phyloP scores from a whole-genome alignment of 2,797 vertebrate genomes.

The Enteromius treurensis region DNA sequence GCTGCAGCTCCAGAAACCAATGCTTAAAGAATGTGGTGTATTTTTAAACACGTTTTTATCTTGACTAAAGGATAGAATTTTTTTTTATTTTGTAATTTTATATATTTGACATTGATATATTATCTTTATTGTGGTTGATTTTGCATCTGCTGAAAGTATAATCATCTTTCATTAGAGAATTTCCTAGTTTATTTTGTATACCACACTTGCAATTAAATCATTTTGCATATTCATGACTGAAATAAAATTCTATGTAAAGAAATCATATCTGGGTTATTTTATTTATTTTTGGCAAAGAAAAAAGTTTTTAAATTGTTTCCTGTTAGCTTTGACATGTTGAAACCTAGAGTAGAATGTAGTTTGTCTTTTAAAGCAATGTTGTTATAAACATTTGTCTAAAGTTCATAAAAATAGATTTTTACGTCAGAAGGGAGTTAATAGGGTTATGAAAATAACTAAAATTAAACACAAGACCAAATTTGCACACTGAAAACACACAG shows the following conservation, averaged over 20 bases:
- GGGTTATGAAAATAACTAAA: neutral
- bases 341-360: neutral
- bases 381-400: neutral
- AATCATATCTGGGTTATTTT: neutral
- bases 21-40: neutral
- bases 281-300: neutral
- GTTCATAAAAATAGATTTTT: neutral
- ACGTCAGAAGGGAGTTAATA: neutral
- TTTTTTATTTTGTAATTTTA: constrained; percentile 7
- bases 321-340: neutral
- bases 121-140: too few species aligned
- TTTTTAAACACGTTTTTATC: neutral
- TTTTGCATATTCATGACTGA: neutral
- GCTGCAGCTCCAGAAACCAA: neutral
- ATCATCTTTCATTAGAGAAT: neutral
- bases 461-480: too few species aligned
- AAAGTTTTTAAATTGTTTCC: neutral
- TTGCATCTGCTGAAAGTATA: neutral
- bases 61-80: neutral
- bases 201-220: neutral
- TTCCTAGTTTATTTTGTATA: neutral
- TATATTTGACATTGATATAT: neutral
- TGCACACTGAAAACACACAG: too few species aligned
- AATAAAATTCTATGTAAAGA: neutral
- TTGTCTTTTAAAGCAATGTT: neutral